These are phyloP conservation scores for Drosophila subpulchrella DNA, from an alignment of 1,140 invertebrate genomes.

Conservation along the genomic window DNA sequence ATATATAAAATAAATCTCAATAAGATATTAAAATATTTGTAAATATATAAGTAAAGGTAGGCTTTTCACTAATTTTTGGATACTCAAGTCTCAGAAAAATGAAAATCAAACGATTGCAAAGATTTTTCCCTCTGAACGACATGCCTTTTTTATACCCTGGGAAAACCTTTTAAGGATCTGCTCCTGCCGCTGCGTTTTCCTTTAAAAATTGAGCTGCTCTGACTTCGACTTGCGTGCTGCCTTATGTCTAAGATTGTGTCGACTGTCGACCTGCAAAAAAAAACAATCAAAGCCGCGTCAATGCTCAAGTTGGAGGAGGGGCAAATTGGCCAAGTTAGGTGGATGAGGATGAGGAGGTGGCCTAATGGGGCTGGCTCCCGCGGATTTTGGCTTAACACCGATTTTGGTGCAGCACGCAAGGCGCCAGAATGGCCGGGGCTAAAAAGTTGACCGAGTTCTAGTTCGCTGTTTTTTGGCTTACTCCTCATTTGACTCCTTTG, in stretches of 20 bases:
- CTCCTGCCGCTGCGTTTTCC: conserved; percentile 14
- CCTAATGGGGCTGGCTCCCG: conserved; percentile 14
- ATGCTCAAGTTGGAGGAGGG: conserved; percentile 14
- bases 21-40: too few species aligned
- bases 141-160: neutral
- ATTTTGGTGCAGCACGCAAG: conserved; percentile 46
- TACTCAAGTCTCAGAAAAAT: too few species aligned
- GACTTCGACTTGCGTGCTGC: conserved; percentile 56
- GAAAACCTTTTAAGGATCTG: conserved; percentile 11
- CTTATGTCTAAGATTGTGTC: conserved; percentile 8
- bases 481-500: conserved; percentile 22
- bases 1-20: too few species aligned
- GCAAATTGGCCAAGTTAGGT: conserved; percentile 14
- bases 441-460: conserved; percentile 55
- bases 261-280: conserved; percentile 20
- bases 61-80: too few species aligned
- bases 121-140: neutral
- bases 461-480: conserved; percentile 24
- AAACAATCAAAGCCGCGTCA: conserved; percentile 58
- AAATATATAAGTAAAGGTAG: too few species aligned
- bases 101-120: too few species aligned
- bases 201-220: conserved; percentile 45
- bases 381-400: conserved; percentile 27
- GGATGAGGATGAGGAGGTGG: neutral
- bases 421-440: conserved; percentile 44